phyloP scores from a whole-genome alignment of 2,888 invertebrate genomes.

The Amphipyra berbera region DNA sequence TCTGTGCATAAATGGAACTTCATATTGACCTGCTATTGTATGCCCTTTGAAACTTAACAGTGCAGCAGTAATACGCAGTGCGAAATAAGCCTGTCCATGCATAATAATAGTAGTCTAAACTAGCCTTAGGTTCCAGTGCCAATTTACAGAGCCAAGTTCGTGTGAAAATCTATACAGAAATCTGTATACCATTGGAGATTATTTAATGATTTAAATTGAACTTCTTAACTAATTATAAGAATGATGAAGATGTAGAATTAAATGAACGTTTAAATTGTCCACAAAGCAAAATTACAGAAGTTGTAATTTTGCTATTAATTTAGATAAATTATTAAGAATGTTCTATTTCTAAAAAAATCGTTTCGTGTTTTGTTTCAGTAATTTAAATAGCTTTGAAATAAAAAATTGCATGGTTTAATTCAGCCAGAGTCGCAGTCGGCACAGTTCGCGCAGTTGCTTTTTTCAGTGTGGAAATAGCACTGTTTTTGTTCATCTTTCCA shows the following conservation, averaged over 20 bases:
- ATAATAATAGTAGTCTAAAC: slow-evolving; percentile 22
- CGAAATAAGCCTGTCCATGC: slow-evolving; percentile 14
- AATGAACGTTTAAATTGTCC: no score
- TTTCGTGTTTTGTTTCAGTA: slow-evolving; percentile 35
- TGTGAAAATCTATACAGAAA: slow-evolving; percentile 13
- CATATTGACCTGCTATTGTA: slow-evolving; percentile 20
- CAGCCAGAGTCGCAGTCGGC: slow-evolving; percentile 51
- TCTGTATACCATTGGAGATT: not conserved
- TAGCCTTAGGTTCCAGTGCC: slow-evolving; percentile 22
- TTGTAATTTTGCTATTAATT: no score
- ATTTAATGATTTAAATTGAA: no score
- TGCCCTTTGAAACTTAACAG: slow-evolving; percentile 42
- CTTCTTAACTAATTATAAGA: no score
- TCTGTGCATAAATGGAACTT: slow-evolving; percentile 17
- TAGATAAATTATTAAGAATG: not conserved
- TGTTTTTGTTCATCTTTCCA: slow-evolving; percentile 84
- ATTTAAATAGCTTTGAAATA: slow-evolving; percentile 50
- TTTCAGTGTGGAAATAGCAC: slow-evolving; percentile 69
- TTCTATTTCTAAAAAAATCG: slow-evolving; percentile 9
- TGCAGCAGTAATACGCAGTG: slow-evolving; percentile 19
- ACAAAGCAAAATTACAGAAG: no score
- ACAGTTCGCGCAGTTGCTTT: slow-evolving; percentile 63
- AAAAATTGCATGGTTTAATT: slow-evolving; percentile 54
- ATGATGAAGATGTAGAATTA: no score
- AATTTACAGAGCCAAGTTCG: slow-evolving; percentile 26